Percentiles rank a stretch among this genome's conserved stretches.
Conservation (phyloP, 2,797 vertebrate genomes). For the Prionace glauca region DNA sequence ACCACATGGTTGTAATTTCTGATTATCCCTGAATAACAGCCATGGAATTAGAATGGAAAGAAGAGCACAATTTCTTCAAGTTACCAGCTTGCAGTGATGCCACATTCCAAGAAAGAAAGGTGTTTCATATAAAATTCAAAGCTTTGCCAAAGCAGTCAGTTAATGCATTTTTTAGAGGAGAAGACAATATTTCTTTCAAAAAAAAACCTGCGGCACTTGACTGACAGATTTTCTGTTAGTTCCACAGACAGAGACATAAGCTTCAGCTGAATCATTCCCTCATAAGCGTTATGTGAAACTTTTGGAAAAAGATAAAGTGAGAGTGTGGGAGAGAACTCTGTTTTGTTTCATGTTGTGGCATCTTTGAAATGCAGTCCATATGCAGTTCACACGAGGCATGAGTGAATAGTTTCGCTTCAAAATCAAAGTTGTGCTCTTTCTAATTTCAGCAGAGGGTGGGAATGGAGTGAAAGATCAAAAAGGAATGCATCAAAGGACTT, state of each 20-base stretch:
- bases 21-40: neutral
- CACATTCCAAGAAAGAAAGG: neutral
- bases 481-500: neutral
- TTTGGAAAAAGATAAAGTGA: conserved; percentile 1
- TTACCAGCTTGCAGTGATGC: neutral
- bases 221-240: conserved; percentile 27
- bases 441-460: conserved; percentile 9
- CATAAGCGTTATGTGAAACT: conserved; percentile 11
- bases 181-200: neutral
- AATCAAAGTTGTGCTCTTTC: conserved; percentile 22
- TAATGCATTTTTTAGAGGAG: neutral
- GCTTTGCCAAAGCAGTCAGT: neutral
- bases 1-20: neutral
- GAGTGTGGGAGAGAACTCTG: conserved; percentile 15
- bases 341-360: conserved; percentile 25
- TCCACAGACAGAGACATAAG: neutral
- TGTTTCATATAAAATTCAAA: neutral
- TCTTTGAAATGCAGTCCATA: conserved; percentile 23
- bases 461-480: conserved; percentile 13
- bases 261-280: neutral
- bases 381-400: neutral
- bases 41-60: neutral
- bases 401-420: conserved; percentile 5
- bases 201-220: neutral
- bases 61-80: neutral